Base-by-base conservation (phyloP, 2,113 vertebrate genomes). In the Petrocephalus microphthalmus region DNA sequence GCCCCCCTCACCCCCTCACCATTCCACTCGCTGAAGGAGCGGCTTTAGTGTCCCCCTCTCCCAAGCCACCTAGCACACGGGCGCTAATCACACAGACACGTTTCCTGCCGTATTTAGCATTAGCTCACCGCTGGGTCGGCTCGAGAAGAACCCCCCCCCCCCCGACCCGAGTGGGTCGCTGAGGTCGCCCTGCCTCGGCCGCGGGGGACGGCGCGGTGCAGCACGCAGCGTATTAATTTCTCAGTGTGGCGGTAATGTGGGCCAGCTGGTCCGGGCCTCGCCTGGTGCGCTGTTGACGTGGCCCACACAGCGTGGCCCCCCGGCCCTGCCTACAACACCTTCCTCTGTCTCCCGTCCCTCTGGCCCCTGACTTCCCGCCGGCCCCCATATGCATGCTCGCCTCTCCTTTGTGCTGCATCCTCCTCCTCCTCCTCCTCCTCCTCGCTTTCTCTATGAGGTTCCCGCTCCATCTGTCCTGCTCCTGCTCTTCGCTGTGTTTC, bases 221-320 rank as follows among this genome's bases (percentile, higher is more conserved):
- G 37, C 45, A 83, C 8, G 78, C 17, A 83, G 37, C 45, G 42
- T 83, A 83, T 83, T 83, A 83, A 83, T 83, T 83, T 83, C 78
- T 42, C 78, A 49, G 45, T 83, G 78, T 83, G 78, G 20, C 0
- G 78, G 19, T 83, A 83, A 83, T 83, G 78, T 83, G 42, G 78
- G 19, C 42, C 78, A 83, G 78, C 78, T 83, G 78, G 33, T 47
- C 7, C 78, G 8, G 29, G 20, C 45, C 13, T 33, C 33, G 45
- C 45, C 37, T 19, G 37, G 78, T 47, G 37, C 20, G 37, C 37
- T 83, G 78, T 20, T 83, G 78, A 83, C 78, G 45, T 45, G 45
- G 78, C 17, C 37, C 1, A 42, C 78, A 22, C 78, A 22, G 20
- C 37, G 78, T 37, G 78, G 2, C 74, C 78, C 17, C 33, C 19